phyloP scores from a whole-genome alignment of 2,797 vertebrate species.

The Pangasius macronema region DNA sequence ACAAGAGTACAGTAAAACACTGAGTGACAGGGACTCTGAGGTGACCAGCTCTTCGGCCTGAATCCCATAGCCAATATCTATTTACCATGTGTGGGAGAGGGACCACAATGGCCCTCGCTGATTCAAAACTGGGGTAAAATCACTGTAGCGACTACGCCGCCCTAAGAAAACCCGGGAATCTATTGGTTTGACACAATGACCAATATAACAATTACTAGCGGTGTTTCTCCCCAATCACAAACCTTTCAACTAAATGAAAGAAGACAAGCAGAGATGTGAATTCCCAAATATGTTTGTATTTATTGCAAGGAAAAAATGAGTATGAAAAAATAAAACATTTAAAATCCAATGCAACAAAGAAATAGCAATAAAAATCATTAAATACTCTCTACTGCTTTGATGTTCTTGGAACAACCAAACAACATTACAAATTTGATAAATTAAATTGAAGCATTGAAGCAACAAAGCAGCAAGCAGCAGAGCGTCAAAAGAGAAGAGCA shows the following conservation, averaged over 20 bases:
- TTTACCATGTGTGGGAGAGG: background rate
- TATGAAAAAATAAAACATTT: background rate
- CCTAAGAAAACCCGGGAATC: background rate
- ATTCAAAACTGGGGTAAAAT: background rate
- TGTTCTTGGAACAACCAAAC: too few relatives aligned
- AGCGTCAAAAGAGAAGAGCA: too few relatives aligned
- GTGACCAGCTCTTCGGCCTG: too few relatives aligned
- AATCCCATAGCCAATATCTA: too few relatives aligned
- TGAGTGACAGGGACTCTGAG: too few relatives aligned
- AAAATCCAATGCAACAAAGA: background rate
- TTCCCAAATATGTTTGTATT: background rate
- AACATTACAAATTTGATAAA: too few relatives aligned
- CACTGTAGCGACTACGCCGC: background rate
- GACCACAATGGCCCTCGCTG: background rate
- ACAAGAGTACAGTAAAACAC: too few relatives aligned
- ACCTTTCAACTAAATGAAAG: background rate
- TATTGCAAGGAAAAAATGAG: background rate
- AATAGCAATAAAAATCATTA: too few relatives aligned
- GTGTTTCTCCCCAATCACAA: background rate
- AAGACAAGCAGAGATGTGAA: background rate
- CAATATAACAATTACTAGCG: background rate
- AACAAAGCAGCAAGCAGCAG: too few relatives aligned
- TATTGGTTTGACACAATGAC: background rate
- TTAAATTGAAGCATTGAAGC: too few relatives aligned
- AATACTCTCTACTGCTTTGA: too few relatives aligned